A percentile compares a stretch with the other conserved stretches of the same genome.
Conservation (phyloP, 2,888 invertebrate genomes). For the Pheosia tremula region DNA sequence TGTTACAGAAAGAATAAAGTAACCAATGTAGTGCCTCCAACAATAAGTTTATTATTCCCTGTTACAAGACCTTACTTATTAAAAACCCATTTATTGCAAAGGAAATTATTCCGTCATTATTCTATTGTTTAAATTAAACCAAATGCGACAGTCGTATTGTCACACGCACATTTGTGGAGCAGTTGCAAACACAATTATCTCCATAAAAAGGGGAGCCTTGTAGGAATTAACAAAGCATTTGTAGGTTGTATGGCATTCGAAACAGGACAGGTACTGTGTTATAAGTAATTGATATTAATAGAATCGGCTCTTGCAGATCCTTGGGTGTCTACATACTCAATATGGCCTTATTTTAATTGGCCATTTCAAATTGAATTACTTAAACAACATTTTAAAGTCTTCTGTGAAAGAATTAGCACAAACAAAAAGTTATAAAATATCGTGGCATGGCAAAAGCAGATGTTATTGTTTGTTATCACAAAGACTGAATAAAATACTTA, state of each 20-base stretch:
- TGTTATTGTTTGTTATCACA: too few species aligned
- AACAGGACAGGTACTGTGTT: not conserved
- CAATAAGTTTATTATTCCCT: not conserved
- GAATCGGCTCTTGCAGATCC: too few species aligned
- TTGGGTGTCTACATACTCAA: too few species aligned
- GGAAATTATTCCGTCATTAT: not conserved
- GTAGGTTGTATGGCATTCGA: not conserved
- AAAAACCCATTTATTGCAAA: not conserved
- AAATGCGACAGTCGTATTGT: conserved; percentile 19
- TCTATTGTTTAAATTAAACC: conserved; percentile 5
- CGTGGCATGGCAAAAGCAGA: too few species aligned
- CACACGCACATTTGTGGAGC: conserved; percentile 34
- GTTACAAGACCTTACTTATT: conserved; percentile 2
- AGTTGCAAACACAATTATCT: conserved; percentile 19
- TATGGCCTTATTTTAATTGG: too few species aligned
- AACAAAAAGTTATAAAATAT: too few species aligned
- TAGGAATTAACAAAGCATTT: conserved; percentile 7
- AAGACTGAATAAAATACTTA: too few species aligned
- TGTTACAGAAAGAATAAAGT: not conserved
- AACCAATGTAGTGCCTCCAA: not conserved
- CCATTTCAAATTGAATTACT: too few species aligned
- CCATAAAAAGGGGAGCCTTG: conserved; percentile 15
- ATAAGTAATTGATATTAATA: not conserved
- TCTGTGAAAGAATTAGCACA: too few species aligned
- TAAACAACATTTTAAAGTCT: too few species aligned